Evolutionary conservation across 2,113 vertebrate genomes (phyloP).

Genomic region (Thymallus thymallus): DNA sequence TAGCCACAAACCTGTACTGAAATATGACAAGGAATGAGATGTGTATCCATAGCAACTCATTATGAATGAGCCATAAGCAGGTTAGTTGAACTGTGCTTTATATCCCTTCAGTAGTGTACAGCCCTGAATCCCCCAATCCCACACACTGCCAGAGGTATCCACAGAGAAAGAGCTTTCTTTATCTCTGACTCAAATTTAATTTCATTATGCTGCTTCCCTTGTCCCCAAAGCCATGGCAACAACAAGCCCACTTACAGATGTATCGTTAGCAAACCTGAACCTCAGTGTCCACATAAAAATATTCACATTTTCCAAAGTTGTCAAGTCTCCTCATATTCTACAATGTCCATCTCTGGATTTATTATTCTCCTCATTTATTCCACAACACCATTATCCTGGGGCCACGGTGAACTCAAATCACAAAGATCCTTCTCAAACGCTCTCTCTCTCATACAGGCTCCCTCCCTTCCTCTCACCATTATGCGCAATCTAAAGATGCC

Average conservation of each 20-base stretch:
- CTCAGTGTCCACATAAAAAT: conserved; percentile 46
- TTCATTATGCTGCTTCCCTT: background rate
- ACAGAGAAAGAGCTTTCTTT: conserved; percentile 5
- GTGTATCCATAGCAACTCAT: conserved; percentile 18
- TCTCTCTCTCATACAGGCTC: conserved; percentile 27
- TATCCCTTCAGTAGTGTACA: background rate
- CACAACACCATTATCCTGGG: background rate
- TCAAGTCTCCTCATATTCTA: conserved; percentile 34
- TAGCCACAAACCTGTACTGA: conserved; percentile 5
- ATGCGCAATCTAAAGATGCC: conserved; percentile 62
- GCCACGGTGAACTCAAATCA: conserved; percentile 52
- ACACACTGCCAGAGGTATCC: conserved; percentile 7
- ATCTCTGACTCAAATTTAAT: conserved; percentile 34
- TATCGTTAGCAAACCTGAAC: conserved; percentile 39
- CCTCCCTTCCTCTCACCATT: conserved; percentile 39
- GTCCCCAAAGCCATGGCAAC: conserved; percentile 6
- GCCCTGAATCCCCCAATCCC: conserved; percentile 4
- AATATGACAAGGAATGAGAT: conserved; percentile 9
- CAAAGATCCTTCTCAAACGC: conserved; percentile 29
- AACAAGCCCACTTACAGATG: conserved; percentile 19
- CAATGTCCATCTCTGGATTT: conserved; percentile 24
- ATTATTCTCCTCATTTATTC: too few species aligned
- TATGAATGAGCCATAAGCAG: background rate
- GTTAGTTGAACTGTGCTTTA: background rate
- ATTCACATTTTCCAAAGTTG: conserved; percentile 35